phyloP scores from a whole-genome alignment of 2,888 invertebrate genomes.

The Anthophora plumipes region DNA sequence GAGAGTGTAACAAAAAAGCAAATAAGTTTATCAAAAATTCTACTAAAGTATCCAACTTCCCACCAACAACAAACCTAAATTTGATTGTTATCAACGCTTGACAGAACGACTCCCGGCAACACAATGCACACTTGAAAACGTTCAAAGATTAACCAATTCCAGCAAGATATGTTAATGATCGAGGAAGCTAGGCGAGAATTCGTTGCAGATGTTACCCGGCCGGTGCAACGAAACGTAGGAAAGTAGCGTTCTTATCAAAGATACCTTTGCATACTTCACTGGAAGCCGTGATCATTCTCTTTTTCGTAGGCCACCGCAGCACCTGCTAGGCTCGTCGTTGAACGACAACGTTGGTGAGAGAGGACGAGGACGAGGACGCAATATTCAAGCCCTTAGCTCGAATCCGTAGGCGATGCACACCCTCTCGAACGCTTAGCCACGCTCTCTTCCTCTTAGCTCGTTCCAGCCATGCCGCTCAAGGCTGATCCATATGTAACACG shows the following conservation, averaged over 20 bases:
- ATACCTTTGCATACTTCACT: conserved; percentile 43
- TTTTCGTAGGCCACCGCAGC: conserved; percentile 47
- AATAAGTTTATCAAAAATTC: too few species aligned
- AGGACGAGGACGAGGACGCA: conserved; percentile 58
- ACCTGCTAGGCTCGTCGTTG: conserved; percentile 51
- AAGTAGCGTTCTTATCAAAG: conserved; percentile 52
- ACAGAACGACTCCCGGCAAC: conserved; percentile 41
- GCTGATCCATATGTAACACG: conserved; percentile 84
- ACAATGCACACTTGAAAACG: conserved; percentile 17
- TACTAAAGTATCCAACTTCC: too few species aligned
- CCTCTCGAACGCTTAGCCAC: conserved; percentile 58
- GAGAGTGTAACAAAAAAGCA: too few species aligned
- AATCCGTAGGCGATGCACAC: conserved; percentile 58
- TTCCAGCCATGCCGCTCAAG: conserved; percentile 73
- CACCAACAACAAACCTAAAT: too few species aligned
- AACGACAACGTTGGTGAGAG: conserved; percentile 1
- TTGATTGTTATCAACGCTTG: neutral
- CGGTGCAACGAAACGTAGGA: neutral
- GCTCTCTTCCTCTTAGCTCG: conserved; percentile 67
- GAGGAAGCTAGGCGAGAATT: neutral
- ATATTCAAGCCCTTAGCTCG: conserved; percentile 72
- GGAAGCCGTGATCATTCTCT: conserved; percentile 52
- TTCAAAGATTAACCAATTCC: conserved; percentile 65
- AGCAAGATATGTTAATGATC: conserved; percentile 47
- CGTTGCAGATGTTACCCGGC: neutral